These are phyloP conservation scores for Odobenus rosmarus DNA, from an alignment of 2,113 vertebrate species.

Conservation along the genomic window DNA sequence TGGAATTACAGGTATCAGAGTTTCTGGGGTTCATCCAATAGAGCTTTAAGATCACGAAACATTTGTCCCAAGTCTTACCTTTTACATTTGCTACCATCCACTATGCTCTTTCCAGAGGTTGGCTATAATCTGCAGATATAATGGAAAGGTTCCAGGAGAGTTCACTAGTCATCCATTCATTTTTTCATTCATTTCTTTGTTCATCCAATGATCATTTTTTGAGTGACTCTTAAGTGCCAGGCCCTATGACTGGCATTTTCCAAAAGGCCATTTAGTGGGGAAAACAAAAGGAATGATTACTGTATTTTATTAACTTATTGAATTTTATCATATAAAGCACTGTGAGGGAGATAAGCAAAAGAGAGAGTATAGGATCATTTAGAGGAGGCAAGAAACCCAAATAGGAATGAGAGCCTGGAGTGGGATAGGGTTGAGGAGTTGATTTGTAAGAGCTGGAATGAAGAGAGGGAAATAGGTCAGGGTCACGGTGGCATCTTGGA, in stretches of 20 bases:
- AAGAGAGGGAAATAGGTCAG: not conserved
- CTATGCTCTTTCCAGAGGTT: not conserved
- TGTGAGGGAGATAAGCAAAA: not conserved
- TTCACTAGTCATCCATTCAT: not conserved
- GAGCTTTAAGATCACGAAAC: not conserved
- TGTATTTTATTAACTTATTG: not conserved
- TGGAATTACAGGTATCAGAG: not conserved
- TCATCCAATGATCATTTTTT: not conserved
- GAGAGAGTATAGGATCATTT: not conserved
- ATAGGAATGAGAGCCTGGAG: no score
- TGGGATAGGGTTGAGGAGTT: not conserved
- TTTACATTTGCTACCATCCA: not conserved
- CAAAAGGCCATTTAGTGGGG: not conserved
- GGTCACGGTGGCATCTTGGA: not conserved
- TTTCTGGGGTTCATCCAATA: not conserved
- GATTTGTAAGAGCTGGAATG: not conserved
- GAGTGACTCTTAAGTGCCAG: not conserved
- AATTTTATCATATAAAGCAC: not conserved
- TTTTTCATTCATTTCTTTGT: not conserved
- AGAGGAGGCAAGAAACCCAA: not conserved
- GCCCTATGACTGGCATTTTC: not conserved
- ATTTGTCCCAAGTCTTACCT: not conserved
- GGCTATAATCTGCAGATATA: not conserved
- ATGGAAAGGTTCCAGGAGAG: not conserved
- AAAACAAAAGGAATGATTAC: not conserved